These are phyloP conservation scores for Cossypha niveicapilla DNA, from an alignment of 2,797 vertebrate genomes.

Conservation along the genomic window DNA sequence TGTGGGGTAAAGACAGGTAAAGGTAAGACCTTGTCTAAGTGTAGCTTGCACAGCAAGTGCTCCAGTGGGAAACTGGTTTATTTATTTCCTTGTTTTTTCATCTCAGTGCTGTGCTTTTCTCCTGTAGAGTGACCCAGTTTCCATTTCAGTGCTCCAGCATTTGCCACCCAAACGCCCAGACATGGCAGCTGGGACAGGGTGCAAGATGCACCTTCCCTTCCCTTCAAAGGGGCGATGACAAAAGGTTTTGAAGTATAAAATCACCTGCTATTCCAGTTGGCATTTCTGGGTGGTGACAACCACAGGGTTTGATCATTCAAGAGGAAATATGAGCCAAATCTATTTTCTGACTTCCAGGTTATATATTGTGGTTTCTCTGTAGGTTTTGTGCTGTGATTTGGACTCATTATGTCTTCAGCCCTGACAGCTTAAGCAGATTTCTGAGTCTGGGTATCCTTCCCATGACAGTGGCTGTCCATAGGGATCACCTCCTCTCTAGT, in stretches of 20 bases:
- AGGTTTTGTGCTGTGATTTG: not conserved
- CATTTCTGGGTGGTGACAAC: not conserved
- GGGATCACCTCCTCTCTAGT: not conserved
- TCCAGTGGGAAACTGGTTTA: not conserved
- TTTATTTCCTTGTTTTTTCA: not conserved
- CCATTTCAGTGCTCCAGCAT: not conserved
- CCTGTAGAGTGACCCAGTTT: not conserved
- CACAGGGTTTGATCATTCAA: not conserved
- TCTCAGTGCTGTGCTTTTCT: not conserved
- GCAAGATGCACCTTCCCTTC: not conserved
- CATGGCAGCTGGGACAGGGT: not conserved
- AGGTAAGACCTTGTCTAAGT: not conserved
- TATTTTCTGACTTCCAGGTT: not conserved
- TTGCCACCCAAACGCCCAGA: not conserved
- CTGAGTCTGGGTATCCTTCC: not conserved
- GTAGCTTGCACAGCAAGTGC: not conserved
- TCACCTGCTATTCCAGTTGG: not conserved
- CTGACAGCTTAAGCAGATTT: not conserved
- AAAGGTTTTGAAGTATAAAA: not conserved
- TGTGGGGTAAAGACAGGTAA: not conserved
- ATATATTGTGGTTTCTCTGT: not conserved
- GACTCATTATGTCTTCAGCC: not conserved
- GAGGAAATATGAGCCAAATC: not conserved
- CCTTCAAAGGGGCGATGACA: not conserved
- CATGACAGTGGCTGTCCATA: not conserved